Base-by-base conservation (phyloP, 2,888 invertebrate species). In the Callimorpha dominula region DNA sequence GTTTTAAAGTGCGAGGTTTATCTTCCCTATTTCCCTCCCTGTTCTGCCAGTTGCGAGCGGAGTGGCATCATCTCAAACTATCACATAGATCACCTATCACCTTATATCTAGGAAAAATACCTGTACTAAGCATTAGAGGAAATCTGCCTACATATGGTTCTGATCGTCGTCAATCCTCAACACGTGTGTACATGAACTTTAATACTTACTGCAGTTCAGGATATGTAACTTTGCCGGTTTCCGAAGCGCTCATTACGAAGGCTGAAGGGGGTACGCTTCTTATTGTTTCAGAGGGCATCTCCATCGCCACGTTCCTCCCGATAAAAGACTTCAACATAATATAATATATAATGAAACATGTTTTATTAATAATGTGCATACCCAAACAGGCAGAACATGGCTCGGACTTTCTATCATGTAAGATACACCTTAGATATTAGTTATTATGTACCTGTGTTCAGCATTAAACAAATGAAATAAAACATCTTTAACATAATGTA, bases 151-250 rank as follows among this genome's bases (percentile, higher is more conserved):
- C 31, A 31, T 31, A 31, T 31, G 31, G 2, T 31, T 31, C 31
- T 1, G 31, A 31, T 31, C 31, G 31, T 31, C 31, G 3, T 12
- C 49, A 12, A 49, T 3, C 8, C 3, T 49, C 4, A 49, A 49
- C 1, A 49, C 49, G 12, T 50, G 4, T 50, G 14, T 52, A 52
- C 52, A 12, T 17, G 4, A 40, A 62, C 15, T 3, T 15, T 5
- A n/a, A 42, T 20, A 43, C 67, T 68, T 43, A 68, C 67, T 43
- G 6, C 43, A 68, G n/a, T 43, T 68, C 67, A 4, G 7, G n/a
- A 42, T 68, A 43, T 20, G 67, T 68, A 42, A 68, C 54, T 20
- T 54, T 42, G 14, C 20, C 43, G 8, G n/a, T 15, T 4, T 43
- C 12, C 43, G 54, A 12, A 8, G 0, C 42, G 4, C 14, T 54